Percentiles rank a stretch among this genome's conserved stretches.
Evolutionary conservation across 2,888 invertebrate genomes (phyloP).

Genomic region (Piscicola geometra): DNA sequence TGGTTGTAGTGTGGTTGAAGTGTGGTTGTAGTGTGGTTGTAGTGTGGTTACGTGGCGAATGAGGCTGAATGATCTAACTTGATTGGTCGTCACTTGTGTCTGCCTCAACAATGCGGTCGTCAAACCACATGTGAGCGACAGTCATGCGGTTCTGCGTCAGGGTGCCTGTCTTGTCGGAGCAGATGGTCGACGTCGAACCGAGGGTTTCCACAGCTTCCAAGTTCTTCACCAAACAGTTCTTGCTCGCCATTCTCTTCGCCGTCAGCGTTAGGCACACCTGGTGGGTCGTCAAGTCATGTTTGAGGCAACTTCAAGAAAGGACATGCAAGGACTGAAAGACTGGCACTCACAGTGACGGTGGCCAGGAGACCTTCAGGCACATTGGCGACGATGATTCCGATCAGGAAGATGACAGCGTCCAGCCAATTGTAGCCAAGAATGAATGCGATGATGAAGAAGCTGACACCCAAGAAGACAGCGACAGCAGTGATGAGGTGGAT

Average conservation of each 20-base stretch:
- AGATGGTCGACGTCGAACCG: slow-evolving; percentile 97
- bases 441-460: slow-evolving; percentile 96
- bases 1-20: slow-evolving; percentile 64
- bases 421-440: slow-evolving; percentile 96
- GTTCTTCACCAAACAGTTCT: slow-evolving; percentile 98
- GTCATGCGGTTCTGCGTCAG: slow-evolving; percentile 98
- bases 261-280: slow-evolving; percentile 87
- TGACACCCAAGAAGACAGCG: slow-evolving; percentile 71
- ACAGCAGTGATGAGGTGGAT: slow-evolving; percentile 95
- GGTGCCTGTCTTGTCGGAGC: slow-evolving; percentile 99
- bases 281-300: no score
- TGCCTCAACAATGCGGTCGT: slow-evolving; percentile 95
- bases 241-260: slow-evolving; percentile 97
- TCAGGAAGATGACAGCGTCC: slow-evolving; percentile 94
- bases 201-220: slow-evolving; percentile 98
- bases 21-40: slow-evolving; percentile 76
- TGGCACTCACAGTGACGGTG: slow-evolving; percentile 76
- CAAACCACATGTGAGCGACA: slow-evolving; percentile 98
- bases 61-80: slow-evolving; percentile 56
- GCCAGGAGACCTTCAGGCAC: slow-evolving; percentile 97
- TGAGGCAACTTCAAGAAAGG: no score
- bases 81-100: slow-evolving; percentile 98
- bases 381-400: slow-evolving; percentile 98
- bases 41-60: slow-evolving; percentile 54
- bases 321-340: not conserved